Base-by-base conservation (phyloP, 2,797 vertebrate genomes). In the Neopelma chrysocephalum region DNA sequence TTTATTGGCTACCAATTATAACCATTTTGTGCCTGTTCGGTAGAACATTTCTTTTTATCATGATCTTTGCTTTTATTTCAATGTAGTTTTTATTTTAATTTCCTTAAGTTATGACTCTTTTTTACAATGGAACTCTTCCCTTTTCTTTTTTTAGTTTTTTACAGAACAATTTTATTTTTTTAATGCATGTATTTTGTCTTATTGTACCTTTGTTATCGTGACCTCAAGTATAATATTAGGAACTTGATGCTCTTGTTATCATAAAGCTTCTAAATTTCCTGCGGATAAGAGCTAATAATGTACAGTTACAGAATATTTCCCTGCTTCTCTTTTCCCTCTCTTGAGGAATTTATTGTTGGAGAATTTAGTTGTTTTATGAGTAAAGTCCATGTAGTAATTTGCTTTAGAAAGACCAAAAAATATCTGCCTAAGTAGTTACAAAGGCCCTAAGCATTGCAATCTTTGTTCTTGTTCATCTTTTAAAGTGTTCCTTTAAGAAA, bases 261-360 rank as follows among this genome's bases (percentile, higher is more conserved):
- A 22, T 60, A 87, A 90, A 65, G 26, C 38, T 79, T 77, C 61
- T 48, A 89, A 64, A 79, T 72, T 54, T 76, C n/a, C 12, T 50
- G 25, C n/a, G 25, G 23, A 34, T 48, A 79, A 31, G 56, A 45
- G 14, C 4, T 87, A 47, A 48, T 40, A 54, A 68, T 48, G 18
- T 48, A 23, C 72, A 15, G 65, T 65, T 75, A 29, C 43, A 54
- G 36, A 77, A 51, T 6, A 57, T 22, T 83, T 82, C 83, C 72
- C 68, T 42, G 15, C 19, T 82, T 86, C 43, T 94, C 34, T 96
- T 95, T 81, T 82, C 79, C 82, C 94, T 82, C 92, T 93, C 90
- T 64, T 57, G 19, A 73, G 85, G 48, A 25, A 12, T 93, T 94
- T 95, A 42, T 71, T 94, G 19, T 95, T 94, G 62, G 65, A 47